A percentile compares a stretch with the other conserved stretches of the same genome.
Evolutionary conservation across 2,797 vertebrate species (phyloP).

Genomic region (Anabas testudineus): DNA sequence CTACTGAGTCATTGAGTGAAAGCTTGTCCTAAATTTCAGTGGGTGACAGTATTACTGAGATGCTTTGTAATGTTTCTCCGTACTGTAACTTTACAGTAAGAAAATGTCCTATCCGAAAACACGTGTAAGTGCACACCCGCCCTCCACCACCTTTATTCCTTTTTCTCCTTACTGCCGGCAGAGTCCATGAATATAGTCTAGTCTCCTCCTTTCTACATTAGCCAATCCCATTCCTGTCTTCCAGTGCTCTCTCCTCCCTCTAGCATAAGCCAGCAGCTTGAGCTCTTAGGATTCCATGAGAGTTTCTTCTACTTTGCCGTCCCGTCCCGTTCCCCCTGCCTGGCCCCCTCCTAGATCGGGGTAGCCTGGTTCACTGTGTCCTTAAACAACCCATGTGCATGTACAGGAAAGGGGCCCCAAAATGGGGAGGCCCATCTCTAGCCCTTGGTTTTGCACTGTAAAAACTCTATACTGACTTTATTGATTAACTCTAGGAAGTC

Average conservation of each 20-base stretch:
- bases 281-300: conserved; percentile 78
- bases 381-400: conserved; percentile 86
- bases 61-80: conserved; percentile 10
- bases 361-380: conserved; percentile 88
- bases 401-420: conserved; percentile 86
- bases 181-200: conserved; percentile 61
- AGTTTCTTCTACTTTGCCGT: conserved; percentile 80
- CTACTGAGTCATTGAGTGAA: not conserved
- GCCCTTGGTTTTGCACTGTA: conserved; percentile 63
- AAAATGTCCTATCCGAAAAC: conserved; percentile 40
- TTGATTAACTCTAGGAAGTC: conserved; percentile 20
- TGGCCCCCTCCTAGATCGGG: conserved; percentile 85
- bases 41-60: not conserved
- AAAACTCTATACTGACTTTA: conserved; percentile 51
- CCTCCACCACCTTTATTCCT: conserved; percentile 50
- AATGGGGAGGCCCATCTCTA: conserved; percentile 82
- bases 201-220: conserved; percentile 57
- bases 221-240: conserved; percentile 67
- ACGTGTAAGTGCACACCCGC: conserved; percentile 25
- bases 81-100: conserved; percentile 27
- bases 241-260: conserved; percentile 58
- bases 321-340: conserved; percentile 81
- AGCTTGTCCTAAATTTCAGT: not conserved
- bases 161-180: conserved; percentile 22
- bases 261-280: conserved; percentile 66